Evolutionary conservation across 2,888 invertebrate genomes (phyloP).

Genomic region (Oscheius sp.): DNA sequence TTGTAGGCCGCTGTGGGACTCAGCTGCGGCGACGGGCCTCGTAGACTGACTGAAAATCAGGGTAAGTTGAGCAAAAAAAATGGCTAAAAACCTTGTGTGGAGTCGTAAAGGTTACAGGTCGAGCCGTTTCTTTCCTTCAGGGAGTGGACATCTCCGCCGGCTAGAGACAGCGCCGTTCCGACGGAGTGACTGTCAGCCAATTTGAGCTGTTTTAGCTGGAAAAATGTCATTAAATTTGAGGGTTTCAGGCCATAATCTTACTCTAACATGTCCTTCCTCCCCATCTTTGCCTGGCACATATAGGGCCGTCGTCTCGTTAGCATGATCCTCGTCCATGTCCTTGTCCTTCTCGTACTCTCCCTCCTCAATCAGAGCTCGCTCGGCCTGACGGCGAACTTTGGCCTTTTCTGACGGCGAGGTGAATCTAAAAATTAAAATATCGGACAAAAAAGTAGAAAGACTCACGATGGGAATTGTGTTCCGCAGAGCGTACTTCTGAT

Average conservation of each 20-base stretch:
- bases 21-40: slow-evolving; percentile 31
- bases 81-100: slow-evolving; percentile 38
- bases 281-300: slow-evolving; percentile 60
- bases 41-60: slow-evolving; percentile 15
- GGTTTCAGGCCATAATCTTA: slow-evolving; percentile 35
- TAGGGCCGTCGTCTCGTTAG: slow-evolving; percentile 57
- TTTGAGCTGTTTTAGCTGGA: slow-evolving; percentile 60
- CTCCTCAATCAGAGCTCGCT: slow-evolving; percentile 16
- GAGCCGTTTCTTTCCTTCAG: slow-evolving; percentile 45
- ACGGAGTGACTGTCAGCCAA: slow-evolving; percentile 56
- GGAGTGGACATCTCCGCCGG: slow-evolving; percentile 35
- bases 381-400: slow-evolving; percentile 16
- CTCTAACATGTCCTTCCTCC: slow-evolving; percentile 61
- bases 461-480: slow-evolving; percentile 94
- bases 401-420: slow-evolving; percentile 28
- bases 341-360: slow-evolving; percentile 20
- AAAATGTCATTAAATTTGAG: background rate
- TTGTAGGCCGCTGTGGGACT: slow-evolving; percentile 51
- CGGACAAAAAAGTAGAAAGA: slow-evolving; percentile 20
- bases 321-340: slow-evolving; percentile 38
- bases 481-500: slow-evolving; percentile 95
- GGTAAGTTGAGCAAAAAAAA: background rate
- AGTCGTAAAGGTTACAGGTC: slow-evolving; percentile 54
- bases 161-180: slow-evolving; percentile 61
- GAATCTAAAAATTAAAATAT: slow-evolving; percentile 26